A percentile compares a stretch with the other conserved stretches of the same genome.
Conservation (phyloP, 2,113 vertebrate species). For the Colossoma macropomum region DNA sequence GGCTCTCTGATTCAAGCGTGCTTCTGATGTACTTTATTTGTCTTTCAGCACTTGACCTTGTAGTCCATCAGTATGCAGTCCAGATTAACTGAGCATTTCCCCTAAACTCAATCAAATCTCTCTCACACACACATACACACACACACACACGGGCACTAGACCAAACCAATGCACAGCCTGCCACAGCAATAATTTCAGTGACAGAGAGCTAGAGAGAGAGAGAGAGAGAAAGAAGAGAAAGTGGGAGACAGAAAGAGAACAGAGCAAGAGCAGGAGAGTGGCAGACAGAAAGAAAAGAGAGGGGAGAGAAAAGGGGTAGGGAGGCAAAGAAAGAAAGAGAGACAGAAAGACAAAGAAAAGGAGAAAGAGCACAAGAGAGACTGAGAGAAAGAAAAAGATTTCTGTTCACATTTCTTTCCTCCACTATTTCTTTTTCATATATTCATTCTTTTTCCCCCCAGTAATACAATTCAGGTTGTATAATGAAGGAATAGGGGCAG, state of each 20-base stretch:
- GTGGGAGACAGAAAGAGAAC: not conserved
- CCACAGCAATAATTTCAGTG: slow-evolving; percentile 2
- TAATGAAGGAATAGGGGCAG: slow-evolving; percentile 39
- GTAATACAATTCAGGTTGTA: slow-evolving; percentile 47
- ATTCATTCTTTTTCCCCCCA: slow-evolving; percentile 38
- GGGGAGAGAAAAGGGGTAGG: slow-evolving; percentile 8
- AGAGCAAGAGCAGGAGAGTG: not conserved
- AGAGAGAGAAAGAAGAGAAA: not conserved
- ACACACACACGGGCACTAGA: not conserved
- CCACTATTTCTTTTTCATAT: slow-evolving; percentile 13
- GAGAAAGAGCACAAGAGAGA: slow-evolving; percentile 51
- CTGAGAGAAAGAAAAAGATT: slow-evolving; percentile 11
- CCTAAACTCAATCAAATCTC: slow-evolving; percentile 11
- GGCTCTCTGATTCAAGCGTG: not conserved
- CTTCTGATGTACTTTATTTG: not conserved
- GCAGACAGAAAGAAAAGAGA: slow-evolving; percentile 22
- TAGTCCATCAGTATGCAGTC: slow-evolving; percentile 19
- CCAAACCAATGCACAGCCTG: not conserved
- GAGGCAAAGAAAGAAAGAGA: slow-evolving; percentile 55
- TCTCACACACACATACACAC: not conserved
- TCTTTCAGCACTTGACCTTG: slow-evolving; percentile 22
- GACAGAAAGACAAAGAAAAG: slow-evolving; percentile 41
- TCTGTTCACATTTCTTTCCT: slow-evolving; percentile 3
- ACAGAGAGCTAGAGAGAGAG: not conserved
- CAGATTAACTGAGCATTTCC: slow-evolving; percentile 19